Base-by-base conservation (phyloP, 1,140 invertebrate genomes). In the Dysdera silvatica region DNA sequence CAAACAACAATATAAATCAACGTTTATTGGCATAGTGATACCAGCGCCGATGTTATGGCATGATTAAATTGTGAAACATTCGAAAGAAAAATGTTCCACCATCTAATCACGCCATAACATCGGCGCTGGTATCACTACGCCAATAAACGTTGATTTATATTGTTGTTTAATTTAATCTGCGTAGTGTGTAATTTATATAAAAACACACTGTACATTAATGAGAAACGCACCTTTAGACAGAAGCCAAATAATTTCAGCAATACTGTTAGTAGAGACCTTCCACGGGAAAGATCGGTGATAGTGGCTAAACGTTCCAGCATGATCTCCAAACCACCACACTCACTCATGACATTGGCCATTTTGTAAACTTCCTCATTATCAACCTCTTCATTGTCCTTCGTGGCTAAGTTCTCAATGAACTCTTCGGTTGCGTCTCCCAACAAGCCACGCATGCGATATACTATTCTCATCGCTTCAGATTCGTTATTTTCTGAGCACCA, bases 391-490 rank as follows among this genome's bases (percentile, higher is more conserved):
- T 92, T 89, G 67, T 86, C 87, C 66, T 88, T 92, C n/a, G 83
- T 84, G 49, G 89, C 91, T 20, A 98, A 77, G 3, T 88, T 92
- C 77, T 98, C 95, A 14, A 98, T 90, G 77, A 98, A 98, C 76
- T 98, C 95, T 74, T 98, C 95, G 0, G 95, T 98, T 1, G 95
- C 95, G 79, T 98, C 95, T 10, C 95, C 95, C 5, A 98, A 82
- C 24, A 99, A 77, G 4, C 95, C 95, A 66, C 95, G 81, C 93
- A 98, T 98, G 48, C 95, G 84, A 76, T 98, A 99, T n/a, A 98
- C 87, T 7, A 98, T 87, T n/a, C 93, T 82, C 95, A 99, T 98
- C 0, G 91, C 87, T 71, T 95, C 91, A 26, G 84, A 73, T 71
- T 82, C 82, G 71, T 81, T 81, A 70, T 82, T 62, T 35, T 66